A percentile compares a stretch with the other conserved stretches of the same genome.
phyloP scores from a whole-genome alignment of 1,140 invertebrate species.

The Cyclargus thomasi region DNA sequence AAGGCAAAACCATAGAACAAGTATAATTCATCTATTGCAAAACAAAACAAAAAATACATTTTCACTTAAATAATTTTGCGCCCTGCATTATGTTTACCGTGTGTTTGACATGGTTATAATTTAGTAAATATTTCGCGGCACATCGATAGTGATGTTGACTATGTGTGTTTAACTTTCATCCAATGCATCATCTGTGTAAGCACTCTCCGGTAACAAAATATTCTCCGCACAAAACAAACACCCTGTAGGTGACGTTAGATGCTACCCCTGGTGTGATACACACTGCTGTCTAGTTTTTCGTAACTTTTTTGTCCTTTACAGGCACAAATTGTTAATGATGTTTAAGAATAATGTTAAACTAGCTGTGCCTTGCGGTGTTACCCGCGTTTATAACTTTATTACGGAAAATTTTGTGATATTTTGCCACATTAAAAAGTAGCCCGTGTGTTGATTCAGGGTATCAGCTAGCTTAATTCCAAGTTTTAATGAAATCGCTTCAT shows the following conservation, averaged over 20 bases:
- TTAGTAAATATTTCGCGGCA: not conserved
- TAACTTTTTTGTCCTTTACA: not conserved
- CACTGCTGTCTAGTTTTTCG: conserved; percentile 20
- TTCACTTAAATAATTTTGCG: not conserved
- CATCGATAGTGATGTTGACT: not conserved
- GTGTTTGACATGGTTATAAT: not conserved
- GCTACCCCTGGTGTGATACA: conserved; percentile 26
- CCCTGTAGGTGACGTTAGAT: conserved; percentile 29
- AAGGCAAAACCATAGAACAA: too few relatives aligned
- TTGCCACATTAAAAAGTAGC: too few relatives aligned
- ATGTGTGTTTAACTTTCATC: conserved; percentile 17
- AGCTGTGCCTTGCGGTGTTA: too few relatives aligned
- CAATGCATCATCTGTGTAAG: conserved; percentile 39
- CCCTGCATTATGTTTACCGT: not conserved
- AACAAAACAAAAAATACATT: too few relatives aligned
- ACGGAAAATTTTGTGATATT: too few relatives aligned
- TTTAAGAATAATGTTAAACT: too few relatives aligned
- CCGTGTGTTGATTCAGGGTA: too few relatives aligned
- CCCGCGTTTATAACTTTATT: too few relatives aligned
- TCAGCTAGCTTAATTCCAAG: too few relatives aligned
- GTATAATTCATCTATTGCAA: too few relatives aligned
- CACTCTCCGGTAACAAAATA: conserved; percentile 34
- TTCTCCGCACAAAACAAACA: conserved; percentile 38
- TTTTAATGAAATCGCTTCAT: too few relatives aligned
- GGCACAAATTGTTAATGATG: too few relatives aligned